Evolutionary conservation across 2,797 vertebrate genomes (phyloP).

Genomic region (Otolemur crassicaudatus): DNA sequence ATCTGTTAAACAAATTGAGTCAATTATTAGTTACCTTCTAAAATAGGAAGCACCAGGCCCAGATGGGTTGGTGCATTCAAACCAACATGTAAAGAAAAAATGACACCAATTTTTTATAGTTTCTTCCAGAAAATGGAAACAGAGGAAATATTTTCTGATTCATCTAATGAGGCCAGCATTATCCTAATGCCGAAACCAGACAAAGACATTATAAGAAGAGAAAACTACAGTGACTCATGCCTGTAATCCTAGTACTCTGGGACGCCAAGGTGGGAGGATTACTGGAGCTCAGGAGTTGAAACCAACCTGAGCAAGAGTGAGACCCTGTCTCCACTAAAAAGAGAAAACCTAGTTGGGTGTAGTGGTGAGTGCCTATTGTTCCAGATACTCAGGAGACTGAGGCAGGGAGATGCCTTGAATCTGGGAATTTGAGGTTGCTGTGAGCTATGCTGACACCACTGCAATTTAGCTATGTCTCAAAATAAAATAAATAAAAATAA

Average conservation of each 20-base stretch:
- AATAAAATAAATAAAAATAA: background rate
- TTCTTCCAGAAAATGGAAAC: background rate
- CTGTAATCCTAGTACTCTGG: background rate
- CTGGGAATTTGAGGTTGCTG: background rate
- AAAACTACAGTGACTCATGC: background rate
- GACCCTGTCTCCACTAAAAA: background rate
- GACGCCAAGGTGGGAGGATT: background rate
- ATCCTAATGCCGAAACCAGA: background rate
- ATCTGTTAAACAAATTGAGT: background rate
- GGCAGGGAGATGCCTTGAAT: background rate
- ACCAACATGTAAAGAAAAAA: conserved; percentile 1
- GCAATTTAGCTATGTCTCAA: background rate
- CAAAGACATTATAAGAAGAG: background rate
- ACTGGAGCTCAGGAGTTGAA: background rate
- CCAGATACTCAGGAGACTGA: background rate
- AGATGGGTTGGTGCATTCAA: background rate
- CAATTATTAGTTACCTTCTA: background rate
- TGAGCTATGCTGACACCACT: background rate
- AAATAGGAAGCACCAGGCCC: background rate
- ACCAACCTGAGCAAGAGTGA: background rate
- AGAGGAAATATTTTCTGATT: background rate
- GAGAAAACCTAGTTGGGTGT: background rate
- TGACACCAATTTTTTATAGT: background rate
- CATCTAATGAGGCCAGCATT: background rate
- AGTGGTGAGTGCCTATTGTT: background rate